Percentiles rank a stretch among this genome's conserved stretches.
These are phyloP conservation scores for Ptychadena robeensis DNA, from an alignment of 2,797 vertebrate genomes.

Conservation along the genomic window DNA sequence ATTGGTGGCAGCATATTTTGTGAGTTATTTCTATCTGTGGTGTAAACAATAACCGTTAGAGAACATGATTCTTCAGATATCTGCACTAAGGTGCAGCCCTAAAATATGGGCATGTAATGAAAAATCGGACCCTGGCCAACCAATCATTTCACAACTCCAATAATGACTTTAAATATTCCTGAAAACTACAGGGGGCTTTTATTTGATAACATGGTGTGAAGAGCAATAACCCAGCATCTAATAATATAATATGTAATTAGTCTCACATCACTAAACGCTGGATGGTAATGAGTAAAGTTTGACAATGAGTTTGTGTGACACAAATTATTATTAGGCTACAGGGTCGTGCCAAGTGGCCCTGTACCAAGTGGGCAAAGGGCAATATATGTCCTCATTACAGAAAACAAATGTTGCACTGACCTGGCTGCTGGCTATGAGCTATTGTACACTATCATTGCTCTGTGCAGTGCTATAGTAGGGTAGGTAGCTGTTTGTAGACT, in stretches of 20 bases:
- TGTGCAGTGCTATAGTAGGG: too few species aligned
- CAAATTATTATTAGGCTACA: too few species aligned
- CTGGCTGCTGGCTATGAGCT: not conserved
- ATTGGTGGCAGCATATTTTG: not conserved
- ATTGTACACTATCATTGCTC: not conserved
- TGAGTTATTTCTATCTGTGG: not conserved
- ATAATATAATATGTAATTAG: not conserved
- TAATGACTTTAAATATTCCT: too few species aligned
- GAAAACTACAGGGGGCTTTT: not conserved
- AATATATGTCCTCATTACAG: not conserved
- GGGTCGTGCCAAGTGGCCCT: too few species aligned
- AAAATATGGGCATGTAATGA: not conserved
- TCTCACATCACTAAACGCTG: not conserved
- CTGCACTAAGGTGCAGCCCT: not conserved
- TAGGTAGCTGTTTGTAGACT: too few species aligned
- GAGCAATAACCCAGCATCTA: not conserved
- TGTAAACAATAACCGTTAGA: not conserved
- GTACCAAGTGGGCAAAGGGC: too few species aligned
- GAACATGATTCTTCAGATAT: not conserved
- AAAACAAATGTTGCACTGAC: not conserved
- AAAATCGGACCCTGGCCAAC: not conserved
- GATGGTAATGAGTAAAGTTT: not conserved
- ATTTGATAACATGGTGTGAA: not conserved
- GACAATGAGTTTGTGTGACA: too few species aligned
- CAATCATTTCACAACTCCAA: too few species aligned